Evolutionary conservation across 1,140 invertebrate species (phyloP), one percentile per base, ranked within the genome.

Genomic region (Drosophila varians): DNA sequence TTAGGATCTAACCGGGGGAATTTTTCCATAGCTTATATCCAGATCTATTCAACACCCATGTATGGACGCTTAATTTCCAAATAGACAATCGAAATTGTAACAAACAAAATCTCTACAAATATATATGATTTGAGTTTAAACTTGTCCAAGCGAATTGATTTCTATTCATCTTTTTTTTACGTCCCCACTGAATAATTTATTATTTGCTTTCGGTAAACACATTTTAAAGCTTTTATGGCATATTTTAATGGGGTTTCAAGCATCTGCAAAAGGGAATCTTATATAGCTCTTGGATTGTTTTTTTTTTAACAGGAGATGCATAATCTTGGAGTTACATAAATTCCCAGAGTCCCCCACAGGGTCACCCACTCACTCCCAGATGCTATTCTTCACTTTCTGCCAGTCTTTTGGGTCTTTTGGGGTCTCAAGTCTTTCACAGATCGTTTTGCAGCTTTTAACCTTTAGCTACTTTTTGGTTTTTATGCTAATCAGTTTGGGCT

Each of bases 161-260:
- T 52, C 21, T 66, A 66, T 66, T 66, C 64, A 66, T 52, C 38
- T 66, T 66, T 66, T n/a, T 65, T 66, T 53, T 25, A 66, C 45
- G 26, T 65, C 26, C 31, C 21, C 62, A 52, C 62, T 65, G 64
- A 66, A 66, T 66, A 45, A 45, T 66, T 66, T 66, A 66, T 51
- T 26, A 12, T 21, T 31, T n/a, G 26, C 21, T 45, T 51, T 64
- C 64, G 45, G 38, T 45, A 26, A 43, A 66, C 25, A 18, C 25
- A 23, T 49, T 58, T 49, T 1, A 31, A 65, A 48, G 23, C 8
- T 43, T 66, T 65, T 66, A 66, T 66, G 26, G 18, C n/a, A n/a
- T 14, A 3, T 12, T 31, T 66, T 66, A 43, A 53, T 66, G 64
- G 21, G 4, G 38, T 49, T 58, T 12, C 7, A 28, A 21, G 40